Evolutionary conservation across 2,797 vertebrate species (phyloP), one percentile per base, ranked within the genome.

Genomic region (Alectoris magna): DNA sequence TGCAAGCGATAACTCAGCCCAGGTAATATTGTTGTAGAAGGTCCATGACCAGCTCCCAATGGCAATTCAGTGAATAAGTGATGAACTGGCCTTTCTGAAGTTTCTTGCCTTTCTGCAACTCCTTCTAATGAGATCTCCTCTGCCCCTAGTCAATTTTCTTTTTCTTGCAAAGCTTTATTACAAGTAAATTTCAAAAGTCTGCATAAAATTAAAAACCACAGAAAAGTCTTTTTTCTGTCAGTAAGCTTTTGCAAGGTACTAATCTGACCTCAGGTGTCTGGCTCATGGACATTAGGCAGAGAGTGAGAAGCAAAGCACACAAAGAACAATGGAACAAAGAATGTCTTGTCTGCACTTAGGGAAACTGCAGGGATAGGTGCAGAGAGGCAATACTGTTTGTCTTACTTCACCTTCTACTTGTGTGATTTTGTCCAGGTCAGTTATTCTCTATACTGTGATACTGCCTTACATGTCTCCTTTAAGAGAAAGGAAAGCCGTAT

Each of bases 11-110:
- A 91, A 58, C 5, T 12, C 27, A 49, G 46, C 17, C 39, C 16
- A 60, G 11, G 14, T 14, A 2, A 1, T 13, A n/a, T 16, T n/a
- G 44, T 1, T 1, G 29, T 19, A 51, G 3, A 0, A 17, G 14
- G 8, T 27, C 15, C 43, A 19, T 8, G 29, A 66, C 26, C 63
- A 44, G 34, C 46, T 34, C 26, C 69, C 68, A 31, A 4, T 6
- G 31, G 18, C 38, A 78, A 66, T 59, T 24, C 17, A 70, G 21
- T 16, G 10, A 73, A 59, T 21, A 59, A 79, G 23, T 9, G 26
- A 90, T n/a, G 2, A 86, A 43, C 4, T 43, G 36, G 29, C 34
- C 26, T 69, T 51, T 53, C 59, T 46, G 23, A 36, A 62, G 24
- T 55, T 64, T 84, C 51, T 68, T 51, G 39, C 34, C 4, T 84